These are phyloP conservation scores for Carassius gibelio DNA, from an alignment of 2,113 vertebrate species.

Conservation along the genomic window DNA sequence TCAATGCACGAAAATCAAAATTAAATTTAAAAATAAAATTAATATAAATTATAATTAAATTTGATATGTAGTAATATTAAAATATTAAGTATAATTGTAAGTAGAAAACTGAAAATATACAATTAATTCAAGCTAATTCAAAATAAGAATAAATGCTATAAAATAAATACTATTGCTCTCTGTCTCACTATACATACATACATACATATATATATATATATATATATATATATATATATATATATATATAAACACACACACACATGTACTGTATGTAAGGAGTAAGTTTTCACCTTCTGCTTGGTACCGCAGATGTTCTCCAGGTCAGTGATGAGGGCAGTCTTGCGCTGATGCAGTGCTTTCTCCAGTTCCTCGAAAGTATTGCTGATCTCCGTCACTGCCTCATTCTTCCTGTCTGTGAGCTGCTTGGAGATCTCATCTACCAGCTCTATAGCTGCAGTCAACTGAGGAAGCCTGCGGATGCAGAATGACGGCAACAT, in stretches of 20 bases:
- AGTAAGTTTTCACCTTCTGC: constrained; percentile 82
- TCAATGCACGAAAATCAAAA: too few relatives aligned
- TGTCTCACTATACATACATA: too few relatives aligned
- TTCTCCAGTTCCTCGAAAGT: constrained; percentile 91
- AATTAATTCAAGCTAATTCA: not conserved
- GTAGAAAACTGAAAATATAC: not conserved
- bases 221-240: too few relatives aligned
- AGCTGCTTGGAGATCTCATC: constrained; percentile 89
- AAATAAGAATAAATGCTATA: not conserved
- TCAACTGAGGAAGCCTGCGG: constrained; percentile 88
- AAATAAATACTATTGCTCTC: too few relatives aligned
- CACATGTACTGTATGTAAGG: not conserved
- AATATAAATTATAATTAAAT: too few relatives aligned
- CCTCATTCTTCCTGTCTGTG: constrained; percentile 83
- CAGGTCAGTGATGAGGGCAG: constrained; percentile 83
- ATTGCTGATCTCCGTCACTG: constrained; percentile 82
- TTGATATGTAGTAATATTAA: not conserved
- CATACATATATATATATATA: too few relatives aligned
- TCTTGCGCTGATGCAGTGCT: constrained; percentile 86
- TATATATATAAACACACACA: too few relatives aligned
- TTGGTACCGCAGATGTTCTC: constrained; percentile 83
- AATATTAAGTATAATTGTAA: not conserved
- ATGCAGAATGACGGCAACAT: not conserved
- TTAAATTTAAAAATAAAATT: too few relatives aligned
- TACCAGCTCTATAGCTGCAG: constrained; percentile 85